phyloP scores from a whole-genome alignment of 2,888 invertebrate species.

The Brachypalpus laphriformis region DNA sequence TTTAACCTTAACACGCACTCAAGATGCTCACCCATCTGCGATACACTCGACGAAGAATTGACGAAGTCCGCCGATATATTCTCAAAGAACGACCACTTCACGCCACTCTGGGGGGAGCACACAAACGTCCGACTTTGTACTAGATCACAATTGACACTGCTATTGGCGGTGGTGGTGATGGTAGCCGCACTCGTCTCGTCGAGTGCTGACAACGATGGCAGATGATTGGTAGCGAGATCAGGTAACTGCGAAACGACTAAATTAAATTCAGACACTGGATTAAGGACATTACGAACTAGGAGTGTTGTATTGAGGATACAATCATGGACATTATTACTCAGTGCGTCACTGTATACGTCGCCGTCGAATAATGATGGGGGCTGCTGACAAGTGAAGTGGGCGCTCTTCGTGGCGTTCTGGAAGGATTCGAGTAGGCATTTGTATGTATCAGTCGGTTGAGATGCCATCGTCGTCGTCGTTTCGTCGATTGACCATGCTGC shows the following conservation, averaged over 20 bases:
- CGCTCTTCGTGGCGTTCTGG: conserved; percentile 75
- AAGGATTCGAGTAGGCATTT: conserved; percentile 79
- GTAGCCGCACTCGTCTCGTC: conserved; percentile 57
- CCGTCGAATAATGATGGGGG: conserved; percentile 5
- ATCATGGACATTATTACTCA: conserved; percentile 64
- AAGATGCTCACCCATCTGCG: conserved; percentile 46
- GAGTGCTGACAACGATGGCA: conserved; percentile 62
- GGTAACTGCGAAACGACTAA: conserved; percentile 78
- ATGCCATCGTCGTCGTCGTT: conserved; percentile 4
- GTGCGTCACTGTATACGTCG: conserved; percentile 37
- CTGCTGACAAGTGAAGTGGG: conserved; percentile 76
- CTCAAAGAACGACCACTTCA: conserved; percentile 54
- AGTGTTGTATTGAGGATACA: conserved; percentile 78
- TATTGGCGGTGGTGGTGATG: conserved; percentile 43
- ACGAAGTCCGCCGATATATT: conserved; percentile 33
- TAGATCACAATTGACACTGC: conserved; percentile 76
- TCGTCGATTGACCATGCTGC: background rate
- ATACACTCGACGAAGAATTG: conserved; percentile 27
- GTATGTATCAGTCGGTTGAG: conserved; percentile 77
- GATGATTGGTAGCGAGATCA: conserved; percentile 70
- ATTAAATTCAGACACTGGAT: conserved; percentile 80
- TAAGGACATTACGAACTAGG: conserved; percentile 76
- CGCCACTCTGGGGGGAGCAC: conserved; percentile 71
- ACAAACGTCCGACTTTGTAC: conserved; percentile 75
- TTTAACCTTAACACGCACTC: conserved; percentile 64